phyloP scores from a whole-genome alignment of 2,888 invertebrate species.

The Caenorhabditis sp. region DNA sequence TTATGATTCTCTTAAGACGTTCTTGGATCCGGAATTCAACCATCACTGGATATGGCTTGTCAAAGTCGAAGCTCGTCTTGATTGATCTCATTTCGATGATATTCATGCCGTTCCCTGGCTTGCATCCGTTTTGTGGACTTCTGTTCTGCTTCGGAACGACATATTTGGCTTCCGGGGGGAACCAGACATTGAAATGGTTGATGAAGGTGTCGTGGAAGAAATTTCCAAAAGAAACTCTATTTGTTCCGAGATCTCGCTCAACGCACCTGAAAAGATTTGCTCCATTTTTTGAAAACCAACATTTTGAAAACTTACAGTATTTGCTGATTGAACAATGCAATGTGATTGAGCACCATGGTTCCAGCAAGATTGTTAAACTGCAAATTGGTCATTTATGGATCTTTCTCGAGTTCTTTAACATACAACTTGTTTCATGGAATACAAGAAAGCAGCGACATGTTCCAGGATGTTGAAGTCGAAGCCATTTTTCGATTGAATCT shows the following conservation, averaged over 20 bases:
- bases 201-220: slow-evolving; percentile 9
- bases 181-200: slow-evolving; percentile 34
- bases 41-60: background rate
- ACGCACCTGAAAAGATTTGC: slow-evolving; percentile 12
- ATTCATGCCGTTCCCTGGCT: background rate
- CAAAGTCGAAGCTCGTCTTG: slow-evolving; percentile 27
- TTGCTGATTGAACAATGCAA: slow-evolving; percentile 1
- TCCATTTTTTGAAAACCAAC: background rate
- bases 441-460: background rate
- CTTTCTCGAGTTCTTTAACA: background rate
- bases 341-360: background rate
- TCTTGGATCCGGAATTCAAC: background rate
- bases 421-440: background rate
- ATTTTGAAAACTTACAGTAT: slow-evolving; percentile 5
- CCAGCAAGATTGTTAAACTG: background rate
- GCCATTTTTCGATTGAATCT: background rate
- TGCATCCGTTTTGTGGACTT: background rate
- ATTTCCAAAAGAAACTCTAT: slow-evolving; percentile 23
- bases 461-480: background rate
- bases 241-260: background rate
- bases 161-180: background rate
- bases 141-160: background rate
- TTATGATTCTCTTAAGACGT: background rate
- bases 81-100: background rate
- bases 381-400: background rate